These are phyloP conservation scores for Enteromius unitaeniatus DNA, from an alignment of 2,797 vertebrate genomes.

Conservation along the genomic window DNA sequence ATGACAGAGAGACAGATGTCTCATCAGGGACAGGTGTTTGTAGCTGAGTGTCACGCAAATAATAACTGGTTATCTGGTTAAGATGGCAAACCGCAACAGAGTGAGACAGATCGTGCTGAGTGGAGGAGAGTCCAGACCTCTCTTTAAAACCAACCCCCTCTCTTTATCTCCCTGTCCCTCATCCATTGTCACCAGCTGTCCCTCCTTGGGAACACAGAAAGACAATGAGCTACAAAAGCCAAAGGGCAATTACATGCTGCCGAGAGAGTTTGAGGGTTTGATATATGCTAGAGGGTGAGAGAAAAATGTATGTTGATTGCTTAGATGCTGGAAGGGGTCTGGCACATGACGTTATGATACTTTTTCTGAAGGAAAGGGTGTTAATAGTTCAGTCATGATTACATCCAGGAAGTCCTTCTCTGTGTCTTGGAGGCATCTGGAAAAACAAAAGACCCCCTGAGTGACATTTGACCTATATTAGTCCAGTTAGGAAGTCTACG, in stretches of 20 bases:
- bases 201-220: slow-evolving; percentile 75
- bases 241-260: slow-evolving; percentile 68
- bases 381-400: slow-evolving; percentile 77
- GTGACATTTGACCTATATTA: slow-evolving; percentile 63
- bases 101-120: slow-evolving; percentile 34
- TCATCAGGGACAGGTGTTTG: slow-evolving; percentile 44
- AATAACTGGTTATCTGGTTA: slow-evolving; percentile 65
- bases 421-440: slow-evolving; percentile 57
- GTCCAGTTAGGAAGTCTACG: background rate
- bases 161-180: slow-evolving; percentile 26
- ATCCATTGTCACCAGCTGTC: slow-evolving; percentile 73
- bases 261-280: slow-evolving; percentile 44
- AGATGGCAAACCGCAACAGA: slow-evolving; percentile 47
- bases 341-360: slow-evolving; percentile 76
- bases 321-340: slow-evolving; percentile 52
- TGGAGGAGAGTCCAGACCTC: slow-evolving; percentile 40
- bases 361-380: slow-evolving; percentile 74
- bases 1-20: slow-evolving; percentile 49
- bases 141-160: slow-evolving; percentile 40
- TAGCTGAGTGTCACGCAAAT: slow-evolving; percentile 32
- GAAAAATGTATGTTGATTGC: slow-evolving; percentile 60
- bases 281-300: background rate
- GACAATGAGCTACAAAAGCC: slow-evolving; percentile 77
- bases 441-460: slow-evolving; percentile 72
- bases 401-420: slow-evolving; percentile 75